Percentiles rank a stretch among this genome's conserved stretches.
Evolutionary conservation across 2,113 vertebrate species (phyloP).

Genomic region (Pedetes capensis): DNA sequence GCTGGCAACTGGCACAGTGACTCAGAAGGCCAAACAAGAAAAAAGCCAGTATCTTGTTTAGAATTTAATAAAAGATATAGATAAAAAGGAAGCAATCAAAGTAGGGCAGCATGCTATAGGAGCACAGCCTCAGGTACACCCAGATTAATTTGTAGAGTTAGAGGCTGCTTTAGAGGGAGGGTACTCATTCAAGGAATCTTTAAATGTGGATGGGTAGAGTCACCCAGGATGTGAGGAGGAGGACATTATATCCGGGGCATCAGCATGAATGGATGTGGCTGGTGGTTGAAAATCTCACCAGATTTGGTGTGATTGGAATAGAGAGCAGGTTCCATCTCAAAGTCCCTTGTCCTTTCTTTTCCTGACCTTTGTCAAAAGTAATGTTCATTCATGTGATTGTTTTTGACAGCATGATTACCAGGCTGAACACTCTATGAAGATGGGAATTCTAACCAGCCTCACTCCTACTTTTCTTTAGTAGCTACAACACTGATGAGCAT

Average conservation of each 20-base stretch:
- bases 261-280: not conserved
- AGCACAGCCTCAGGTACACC: fast-evolving
- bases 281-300: no score
- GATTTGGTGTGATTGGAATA: not conserved
- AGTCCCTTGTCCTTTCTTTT: not conserved
- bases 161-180: not conserved
- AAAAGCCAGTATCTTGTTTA: not conserved
- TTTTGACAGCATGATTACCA: not conserved
- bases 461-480: not conserved
- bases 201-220: not conserved
- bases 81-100: not conserved
- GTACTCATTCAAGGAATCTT: not conserved
- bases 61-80: not conserved
- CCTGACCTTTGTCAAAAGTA: not conserved
- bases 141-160: not conserved
- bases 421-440: not conserved
- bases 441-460: not conserved
- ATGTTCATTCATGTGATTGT: not conserved
- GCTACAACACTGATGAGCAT: not conserved
- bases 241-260: not conserved
- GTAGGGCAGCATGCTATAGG: not conserved
- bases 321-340: not conserved
- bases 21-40: not conserved
- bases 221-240: not conserved
- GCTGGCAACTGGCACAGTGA: not conserved